phyloP scores from a whole-genome alignment of 2,113 vertebrate genomes.

The Typhlomys cinereus region DNA sequence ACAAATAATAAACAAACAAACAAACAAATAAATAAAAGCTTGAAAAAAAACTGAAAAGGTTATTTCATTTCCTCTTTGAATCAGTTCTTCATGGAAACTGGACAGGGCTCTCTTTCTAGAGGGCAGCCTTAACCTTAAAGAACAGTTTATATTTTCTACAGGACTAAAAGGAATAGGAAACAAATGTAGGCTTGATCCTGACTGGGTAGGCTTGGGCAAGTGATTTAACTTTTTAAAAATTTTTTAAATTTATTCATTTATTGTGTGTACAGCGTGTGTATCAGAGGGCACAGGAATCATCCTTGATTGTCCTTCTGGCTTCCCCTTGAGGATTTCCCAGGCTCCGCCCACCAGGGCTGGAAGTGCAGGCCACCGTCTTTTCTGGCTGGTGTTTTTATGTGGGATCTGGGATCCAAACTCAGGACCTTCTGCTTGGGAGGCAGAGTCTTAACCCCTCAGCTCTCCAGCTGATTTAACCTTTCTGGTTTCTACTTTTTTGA shows the following conservation, averaged over 20 bases:
- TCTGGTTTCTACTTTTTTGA: slow-evolving; percentile 6
- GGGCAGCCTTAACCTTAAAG: neutral
- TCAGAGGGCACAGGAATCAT: no score
- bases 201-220: neutral
- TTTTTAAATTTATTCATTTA: no score
- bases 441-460: no score
- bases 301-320: no score
- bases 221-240: neutral
- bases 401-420: no score
- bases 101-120: neutral
- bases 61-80: neutral
- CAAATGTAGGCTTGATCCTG: neutral
- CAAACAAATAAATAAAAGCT: neutral
- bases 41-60: neutral
- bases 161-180: neutral
- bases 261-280: no score
- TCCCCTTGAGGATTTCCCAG: no score
- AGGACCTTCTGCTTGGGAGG: no score
- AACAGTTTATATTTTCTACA: neutral
- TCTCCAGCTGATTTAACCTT: neutral
- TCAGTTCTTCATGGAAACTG: neutral
- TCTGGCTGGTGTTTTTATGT: no score
- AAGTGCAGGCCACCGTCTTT: no score
- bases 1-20: neutral
- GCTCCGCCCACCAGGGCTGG: no score